phyloP scores from a whole-genome alignment of 1,140 invertebrate species.

The Pachyrhynchus sulphureomaculatus region DNA sequence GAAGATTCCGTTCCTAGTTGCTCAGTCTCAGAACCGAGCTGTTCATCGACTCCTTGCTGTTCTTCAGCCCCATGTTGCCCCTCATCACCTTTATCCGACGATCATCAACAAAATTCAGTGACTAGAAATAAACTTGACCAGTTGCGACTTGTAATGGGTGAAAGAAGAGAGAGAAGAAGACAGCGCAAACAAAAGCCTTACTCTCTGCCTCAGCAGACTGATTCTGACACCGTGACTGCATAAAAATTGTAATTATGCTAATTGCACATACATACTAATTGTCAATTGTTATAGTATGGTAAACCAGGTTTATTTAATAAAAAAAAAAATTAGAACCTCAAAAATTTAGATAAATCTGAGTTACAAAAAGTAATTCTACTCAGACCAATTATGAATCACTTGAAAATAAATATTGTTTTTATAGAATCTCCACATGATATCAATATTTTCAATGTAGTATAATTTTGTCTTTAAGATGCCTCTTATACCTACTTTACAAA shows the following conservation, averaged over 20 bases:
- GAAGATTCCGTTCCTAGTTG: slow-evolving; percentile 37
- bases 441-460: too few relatives aligned
- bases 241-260: slow-evolving; percentile 23
- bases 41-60: slow-evolving; percentile 36
- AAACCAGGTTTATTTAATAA: too few relatives aligned
- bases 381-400: too few relatives aligned
- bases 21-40: slow-evolving; percentile 38
- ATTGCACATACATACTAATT: background rate
- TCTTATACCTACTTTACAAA: too few relatives aligned
- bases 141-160: slow-evolving; percentile 83
- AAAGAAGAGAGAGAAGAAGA: slow-evolving; percentile 76
- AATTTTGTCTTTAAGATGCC: too few relatives aligned
- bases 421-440: too few relatives aligned
- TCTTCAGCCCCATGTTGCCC: slow-evolving; percentile 10
- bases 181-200: slow-evolving; percentile 80
- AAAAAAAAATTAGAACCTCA: too few relatives aligned
- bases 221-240: slow-evolving; percentile 48
- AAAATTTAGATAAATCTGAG: too few relatives aligned
- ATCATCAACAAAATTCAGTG: slow-evolving; percentile 56
- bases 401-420: too few relatives aligned
- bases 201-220: slow-evolving; percentile 51
- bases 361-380: too few relatives aligned
- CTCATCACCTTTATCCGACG: slow-evolving; percentile 43
- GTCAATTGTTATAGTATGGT: too few relatives aligned
- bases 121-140: slow-evolving; percentile 80